A percentile compares a stretch with the other conserved stretches of the same genome.
Evolutionary conservation across 2,888 invertebrate genomes (phyloP).

Genomic region (Polymixis flavicincta): DNA sequence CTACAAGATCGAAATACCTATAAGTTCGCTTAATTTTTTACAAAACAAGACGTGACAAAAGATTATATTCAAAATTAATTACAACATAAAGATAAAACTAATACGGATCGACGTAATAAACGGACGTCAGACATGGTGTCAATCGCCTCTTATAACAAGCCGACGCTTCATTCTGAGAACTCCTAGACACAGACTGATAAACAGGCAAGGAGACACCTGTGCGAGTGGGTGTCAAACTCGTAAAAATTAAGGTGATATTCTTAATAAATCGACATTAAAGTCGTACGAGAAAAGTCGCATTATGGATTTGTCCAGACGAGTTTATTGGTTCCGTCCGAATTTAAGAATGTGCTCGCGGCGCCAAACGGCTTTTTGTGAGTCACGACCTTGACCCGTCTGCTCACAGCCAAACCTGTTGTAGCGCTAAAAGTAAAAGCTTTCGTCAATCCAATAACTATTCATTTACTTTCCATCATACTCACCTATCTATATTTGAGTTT

Average conservation of each 20-base stretch:
- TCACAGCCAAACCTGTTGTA: constrained; percentile 82
- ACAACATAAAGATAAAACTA: constrained; percentile 52
- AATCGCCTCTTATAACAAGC: constrained; percentile 61
- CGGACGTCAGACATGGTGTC: constrained; percentile 48
- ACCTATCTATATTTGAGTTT: constrained; percentile 6
- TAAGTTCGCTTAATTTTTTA: constrained; percentile 17
- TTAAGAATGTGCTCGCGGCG: constrained; percentile 79
- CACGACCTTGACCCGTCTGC: constrained; percentile 85
- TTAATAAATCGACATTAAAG: constrained; percentile 65
- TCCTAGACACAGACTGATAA: constrained; percentile 68
- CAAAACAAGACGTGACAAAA: constrained; percentile 42
- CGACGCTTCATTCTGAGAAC: constrained; percentile 66
- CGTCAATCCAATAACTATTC: constrained; percentile 74
- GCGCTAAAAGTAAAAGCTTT: constrained; percentile 86
- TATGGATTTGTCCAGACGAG: constrained; percentile 75
- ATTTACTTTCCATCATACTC: constrained; percentile 44
- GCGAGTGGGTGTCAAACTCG: constrained; percentile 62
- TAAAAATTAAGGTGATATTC: constrained; percentile 75
- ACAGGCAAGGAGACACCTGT: constrained; percentile 74
- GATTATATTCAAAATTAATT: constrained; percentile 50
- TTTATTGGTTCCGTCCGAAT: constrained; percentile 79
- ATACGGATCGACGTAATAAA: constrained; percentile 53
- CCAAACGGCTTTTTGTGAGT: constrained; percentile 82
- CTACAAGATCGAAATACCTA: constrained; percentile 20
- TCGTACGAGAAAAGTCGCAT: constrained; percentile 62